Conservation (phyloP, 2,888 invertebrate genomes). For the Acrobasis suavella region DNA sequence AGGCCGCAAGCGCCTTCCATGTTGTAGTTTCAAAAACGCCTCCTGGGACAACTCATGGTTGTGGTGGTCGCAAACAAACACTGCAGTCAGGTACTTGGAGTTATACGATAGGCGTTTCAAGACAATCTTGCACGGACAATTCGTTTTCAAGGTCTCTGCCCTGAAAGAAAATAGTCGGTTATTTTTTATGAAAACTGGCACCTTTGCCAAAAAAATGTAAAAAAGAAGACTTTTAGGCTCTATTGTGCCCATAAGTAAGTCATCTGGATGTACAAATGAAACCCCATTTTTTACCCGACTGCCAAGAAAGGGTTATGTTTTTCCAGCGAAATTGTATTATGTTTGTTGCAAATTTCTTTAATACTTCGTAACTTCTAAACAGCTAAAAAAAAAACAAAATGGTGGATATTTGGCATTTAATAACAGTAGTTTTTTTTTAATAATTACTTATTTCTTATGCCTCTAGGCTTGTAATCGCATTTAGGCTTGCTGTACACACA, state of each 20-base stretch:
- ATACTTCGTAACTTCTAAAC: no score
- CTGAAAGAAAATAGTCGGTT: constrained; percentile 33
- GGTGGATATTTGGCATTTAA: no score
- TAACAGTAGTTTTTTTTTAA: no score
- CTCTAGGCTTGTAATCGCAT: constrained; percentile 45
- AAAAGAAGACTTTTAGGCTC: no score
- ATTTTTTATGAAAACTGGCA: not conserved
- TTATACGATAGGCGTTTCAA: constrained; percentile 45
- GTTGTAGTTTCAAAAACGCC: constrained; percentile 46
- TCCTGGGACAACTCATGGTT: constrained; percentile 51
- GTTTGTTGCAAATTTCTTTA: no score
- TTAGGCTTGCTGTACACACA: constrained; percentile 51
- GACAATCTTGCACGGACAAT: constrained; percentile 54
- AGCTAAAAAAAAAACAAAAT: no score
- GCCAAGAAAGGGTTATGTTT: no score
- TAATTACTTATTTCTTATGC: no score
- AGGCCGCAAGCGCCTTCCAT: constrained; percentile 52
- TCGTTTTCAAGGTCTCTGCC: constrained; percentile 43
- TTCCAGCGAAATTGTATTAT: no score
- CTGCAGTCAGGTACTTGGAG: constrained; percentile 42
- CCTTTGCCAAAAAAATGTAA: no score
- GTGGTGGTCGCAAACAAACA: constrained; percentile 54
- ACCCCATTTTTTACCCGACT: constrained; percentile 47
- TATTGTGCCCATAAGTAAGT: not conserved
- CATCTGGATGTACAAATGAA: not conserved